These are phyloP conservation scores for Zenarchopterus dispar DNA, from an alignment of 2,797 vertebrate genomes.

Conservation along the genomic window DNA sequence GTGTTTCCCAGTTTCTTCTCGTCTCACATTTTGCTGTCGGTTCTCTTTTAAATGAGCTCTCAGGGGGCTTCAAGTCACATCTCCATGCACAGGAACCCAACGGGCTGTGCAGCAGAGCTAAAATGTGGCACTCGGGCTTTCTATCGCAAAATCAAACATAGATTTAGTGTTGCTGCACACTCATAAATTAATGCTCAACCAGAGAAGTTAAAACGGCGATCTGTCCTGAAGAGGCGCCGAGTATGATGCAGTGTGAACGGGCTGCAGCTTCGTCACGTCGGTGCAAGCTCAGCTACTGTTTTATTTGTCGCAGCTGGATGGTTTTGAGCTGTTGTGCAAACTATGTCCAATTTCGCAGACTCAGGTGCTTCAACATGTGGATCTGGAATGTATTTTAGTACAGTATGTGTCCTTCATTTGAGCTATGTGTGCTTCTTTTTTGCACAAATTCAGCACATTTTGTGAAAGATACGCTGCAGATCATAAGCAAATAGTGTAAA, in stretches of 20 bases:
- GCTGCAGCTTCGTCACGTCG: conserved; percentile 19
- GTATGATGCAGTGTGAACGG: conserved; percentile 14
- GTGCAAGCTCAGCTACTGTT: conserved; percentile 32
- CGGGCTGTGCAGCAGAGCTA: conserved; percentile 39
- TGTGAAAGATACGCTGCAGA: conserved; percentile 40
- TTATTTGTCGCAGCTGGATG: conserved; percentile 54
- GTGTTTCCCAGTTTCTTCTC: conserved; percentile 53
- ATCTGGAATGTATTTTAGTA: conserved; percentile 51
- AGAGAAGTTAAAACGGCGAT: conserved; percentile 12
- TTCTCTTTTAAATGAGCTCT: conserved; percentile 68
- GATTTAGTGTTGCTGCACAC: conserved; percentile 26
- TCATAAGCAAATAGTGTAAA: conserved; percentile 49
- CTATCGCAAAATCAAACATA: conserved; percentile 19
- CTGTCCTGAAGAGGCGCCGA: background rate
- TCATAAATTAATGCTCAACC: conserved; percentile 18
- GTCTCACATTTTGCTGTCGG: conserved; percentile 25
- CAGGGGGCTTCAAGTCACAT: conserved; percentile 57
- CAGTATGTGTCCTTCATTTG: conserved; percentile 44
- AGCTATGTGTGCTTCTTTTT: conserved; percentile 38
- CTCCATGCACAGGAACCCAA: conserved; percentile 46
- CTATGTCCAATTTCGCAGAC: conserved; percentile 49
- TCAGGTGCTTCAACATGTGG: conserved; percentile 45
- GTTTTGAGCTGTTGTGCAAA: conserved; percentile 56
- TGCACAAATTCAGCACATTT: conserved; percentile 67
- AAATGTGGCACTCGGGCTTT: conserved; percentile 9